Conservation (phyloP, 2,888 invertebrate genomes). For the Eilema sororculum region DNA sequence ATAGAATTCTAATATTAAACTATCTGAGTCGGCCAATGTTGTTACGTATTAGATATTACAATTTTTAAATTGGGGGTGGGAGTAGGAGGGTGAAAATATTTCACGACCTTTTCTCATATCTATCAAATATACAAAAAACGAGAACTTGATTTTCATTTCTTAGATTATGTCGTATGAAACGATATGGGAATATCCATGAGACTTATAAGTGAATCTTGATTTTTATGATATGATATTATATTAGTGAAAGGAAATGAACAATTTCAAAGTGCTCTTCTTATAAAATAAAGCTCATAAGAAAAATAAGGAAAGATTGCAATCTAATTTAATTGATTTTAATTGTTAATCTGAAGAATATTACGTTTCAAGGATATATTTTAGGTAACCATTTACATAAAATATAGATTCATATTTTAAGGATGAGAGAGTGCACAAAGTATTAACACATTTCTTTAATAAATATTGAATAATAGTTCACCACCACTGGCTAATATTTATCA, state of each 20-base stretch:
- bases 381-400: not conserved
- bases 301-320: not conserved
- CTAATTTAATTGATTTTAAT: no score
- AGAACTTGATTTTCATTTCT: no score
- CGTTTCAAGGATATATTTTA: not conserved
- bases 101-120: no score
- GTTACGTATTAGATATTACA: no score
- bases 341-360: no score
- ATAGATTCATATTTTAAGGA: no score
- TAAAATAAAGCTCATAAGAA: not conserved
- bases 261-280: not conserved
- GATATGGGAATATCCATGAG: not conserved
- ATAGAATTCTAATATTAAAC: not conserved
- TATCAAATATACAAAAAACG: no score
- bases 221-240: no score
- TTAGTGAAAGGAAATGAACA: no score
- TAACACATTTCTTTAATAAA: not conserved
- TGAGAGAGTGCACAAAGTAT: no score
- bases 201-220: not conserved
- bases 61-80: no score
- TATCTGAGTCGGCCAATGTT: not conserved
- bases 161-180: not conserved
- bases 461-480: not conserved
- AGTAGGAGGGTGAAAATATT: no score
- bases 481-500: conserved; percentile 38